Evolutionary conservation across 2,797 vertebrate genomes (phyloP).

Genomic region (Danio kyathit): DNA sequence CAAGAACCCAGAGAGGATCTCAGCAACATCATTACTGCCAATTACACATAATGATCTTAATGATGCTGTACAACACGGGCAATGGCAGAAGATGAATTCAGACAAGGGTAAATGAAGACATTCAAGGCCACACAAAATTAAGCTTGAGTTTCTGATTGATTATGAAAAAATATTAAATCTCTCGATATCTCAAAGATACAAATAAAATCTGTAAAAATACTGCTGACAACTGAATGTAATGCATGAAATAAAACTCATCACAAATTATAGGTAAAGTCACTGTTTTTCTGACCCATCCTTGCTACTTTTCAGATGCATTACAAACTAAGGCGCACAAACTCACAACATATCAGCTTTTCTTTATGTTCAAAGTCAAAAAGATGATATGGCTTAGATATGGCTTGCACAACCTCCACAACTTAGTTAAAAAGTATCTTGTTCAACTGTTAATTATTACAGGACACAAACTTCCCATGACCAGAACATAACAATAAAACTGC

Average conservation of each 20-base stretch:
- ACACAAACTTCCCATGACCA: not conserved
- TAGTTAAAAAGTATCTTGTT: not conserved
- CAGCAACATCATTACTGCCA: slow-evolving; percentile 17
- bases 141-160: not conserved
- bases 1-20: slow-evolving; percentile 3
- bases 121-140: not conserved
- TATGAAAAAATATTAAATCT: not conserved
- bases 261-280: not conserved
- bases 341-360: not conserved
- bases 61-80: not conserved
- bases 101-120: not conserved
- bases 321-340: not conserved
- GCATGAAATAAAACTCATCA: not conserved
- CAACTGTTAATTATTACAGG: slow-evolving; percentile 60
- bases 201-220: not conserved
- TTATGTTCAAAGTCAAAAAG: not conserved
- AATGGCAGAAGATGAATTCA: not conserved
- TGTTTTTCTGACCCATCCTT: not conserved
- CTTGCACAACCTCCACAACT: slow-evolving; percentile 27
- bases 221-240: not conserved
- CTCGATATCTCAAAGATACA: not conserved
- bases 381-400: not conserved
- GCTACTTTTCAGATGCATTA: not conserved
- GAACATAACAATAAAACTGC: not conserved
- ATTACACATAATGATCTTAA: slow-evolving; percentile 3